Conservation (phyloP, 2,797 vertebrate species). For the Neosilurus hyrtlii region DNA sequence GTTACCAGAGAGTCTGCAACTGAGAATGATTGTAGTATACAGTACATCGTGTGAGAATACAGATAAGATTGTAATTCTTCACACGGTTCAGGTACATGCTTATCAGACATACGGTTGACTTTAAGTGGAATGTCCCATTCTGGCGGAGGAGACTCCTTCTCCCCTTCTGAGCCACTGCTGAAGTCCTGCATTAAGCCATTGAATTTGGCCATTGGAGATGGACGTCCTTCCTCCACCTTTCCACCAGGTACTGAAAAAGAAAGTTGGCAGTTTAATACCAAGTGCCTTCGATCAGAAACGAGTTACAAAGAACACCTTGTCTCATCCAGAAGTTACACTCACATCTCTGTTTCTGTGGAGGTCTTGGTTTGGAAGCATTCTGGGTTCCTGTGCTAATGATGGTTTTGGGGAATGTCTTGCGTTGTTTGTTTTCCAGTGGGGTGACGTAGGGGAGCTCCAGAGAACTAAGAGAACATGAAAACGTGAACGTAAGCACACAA, state of each 20-base stretch:
- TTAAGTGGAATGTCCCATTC: conserved; percentile 94
- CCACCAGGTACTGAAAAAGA: conserved; percentile 59
- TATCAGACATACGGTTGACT: conserved; percentile 78
- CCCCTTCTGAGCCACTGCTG: conserved; percentile 95
- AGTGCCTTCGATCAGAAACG: not conserved
- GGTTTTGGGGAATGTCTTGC: conserved; percentile 86
- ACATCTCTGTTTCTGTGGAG: conserved; percentile 84
- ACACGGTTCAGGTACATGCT: not conserved
- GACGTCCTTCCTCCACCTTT: conserved; percentile 83
- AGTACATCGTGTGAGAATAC: not conserved
- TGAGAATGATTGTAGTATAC: not conserved
- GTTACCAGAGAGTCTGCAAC: not conserved
- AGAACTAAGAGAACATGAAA: conserved; percentile 69
- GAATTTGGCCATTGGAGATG: conserved; percentile 79
- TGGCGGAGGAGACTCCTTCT: conserved; percentile 90
- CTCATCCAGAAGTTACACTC: conserved; percentile 51
- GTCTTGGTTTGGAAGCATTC: conserved; percentile 79
- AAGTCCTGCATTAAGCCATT: conserved; percentile 81
- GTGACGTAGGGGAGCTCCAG: conserved; percentile 87
- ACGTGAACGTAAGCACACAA: not conserved
- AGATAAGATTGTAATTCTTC: not conserved
- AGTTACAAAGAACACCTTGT: not conserved
- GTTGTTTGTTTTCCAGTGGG: conserved; percentile 87
- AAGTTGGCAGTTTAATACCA: conserved; percentile 2
- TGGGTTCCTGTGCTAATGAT: conserved; percentile 70